These are phyloP conservation scores for Campylomormyrus tamandua DNA, from an alignment of 2,113 vertebrate genomes.

Conservation along the genomic window DNA sequence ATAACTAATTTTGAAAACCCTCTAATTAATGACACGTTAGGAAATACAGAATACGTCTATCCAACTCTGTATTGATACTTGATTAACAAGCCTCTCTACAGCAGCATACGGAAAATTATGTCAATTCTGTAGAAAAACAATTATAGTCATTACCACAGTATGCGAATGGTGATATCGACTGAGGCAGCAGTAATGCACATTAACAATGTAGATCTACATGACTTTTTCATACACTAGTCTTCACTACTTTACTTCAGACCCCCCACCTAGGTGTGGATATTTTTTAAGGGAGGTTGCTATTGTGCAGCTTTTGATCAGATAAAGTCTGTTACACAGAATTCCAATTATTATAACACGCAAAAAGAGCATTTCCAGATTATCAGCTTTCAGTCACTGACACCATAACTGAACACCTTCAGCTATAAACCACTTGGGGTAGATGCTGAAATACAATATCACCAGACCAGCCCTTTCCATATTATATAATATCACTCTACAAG, in stretches of 20 bases:
- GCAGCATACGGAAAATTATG: too few species aligned
- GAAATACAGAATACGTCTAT: background rate
- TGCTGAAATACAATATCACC: too few species aligned
- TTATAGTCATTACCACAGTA: constrained; percentile 88
- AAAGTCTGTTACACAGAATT: background rate
- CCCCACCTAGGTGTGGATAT: background rate
- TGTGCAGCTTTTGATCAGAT: background rate
- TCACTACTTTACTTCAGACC: constrained; percentile 61
- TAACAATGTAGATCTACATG: too few species aligned
- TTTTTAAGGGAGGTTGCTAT: background rate
- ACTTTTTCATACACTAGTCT: constrained; percentile 36
- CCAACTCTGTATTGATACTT: background rate
- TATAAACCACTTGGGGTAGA: background rate
- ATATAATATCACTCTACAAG: background rate
- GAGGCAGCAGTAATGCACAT: too few species aligned
- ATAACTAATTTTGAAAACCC: constrained; percentile 84
- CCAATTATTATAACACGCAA: background rate
- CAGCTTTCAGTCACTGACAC: background rate
- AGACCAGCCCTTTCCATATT: background rate
- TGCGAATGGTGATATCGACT: constrained; percentile 76
- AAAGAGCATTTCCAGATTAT: background rate
- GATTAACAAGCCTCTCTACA: too few species aligned
- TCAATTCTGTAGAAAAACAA: constrained; percentile 60
- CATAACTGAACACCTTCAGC: background rate
- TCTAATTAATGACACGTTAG: constrained; percentile 73